Conservation (phyloP, 2,888 invertebrate genomes). For the Hylaea fasciaria region DNA sequence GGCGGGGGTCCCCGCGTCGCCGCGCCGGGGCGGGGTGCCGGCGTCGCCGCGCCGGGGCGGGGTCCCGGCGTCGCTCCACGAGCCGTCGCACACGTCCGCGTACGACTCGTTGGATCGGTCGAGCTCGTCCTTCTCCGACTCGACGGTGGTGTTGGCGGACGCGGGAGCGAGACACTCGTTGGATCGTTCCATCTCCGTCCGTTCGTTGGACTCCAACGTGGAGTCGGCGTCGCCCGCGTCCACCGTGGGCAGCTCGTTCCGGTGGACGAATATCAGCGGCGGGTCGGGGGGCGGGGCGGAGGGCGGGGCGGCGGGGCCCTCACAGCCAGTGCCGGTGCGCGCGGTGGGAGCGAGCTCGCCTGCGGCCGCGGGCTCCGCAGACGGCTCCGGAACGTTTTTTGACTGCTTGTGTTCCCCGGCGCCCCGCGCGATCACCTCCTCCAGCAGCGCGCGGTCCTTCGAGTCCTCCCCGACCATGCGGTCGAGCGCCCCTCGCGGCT, state of each 20-base stretch:
- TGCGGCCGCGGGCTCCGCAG: constrained; percentile 86
- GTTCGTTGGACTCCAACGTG: constrained; percentile 49
- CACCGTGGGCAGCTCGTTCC: constrained; percentile 24
- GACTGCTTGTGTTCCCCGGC: constrained; percentile 63
- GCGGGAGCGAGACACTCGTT: constrained; percentile 78
- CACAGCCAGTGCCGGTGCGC: constrained; percentile 77
- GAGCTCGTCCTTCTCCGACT: constrained; percentile 70
- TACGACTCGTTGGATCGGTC: constrained; percentile 81
- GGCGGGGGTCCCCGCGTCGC: constrained; percentile 48
- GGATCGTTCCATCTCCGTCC: constrained; percentile 60
- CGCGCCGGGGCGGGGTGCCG: constrained; percentile 50
- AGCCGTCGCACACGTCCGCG: constrained; percentile 73
- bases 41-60: constrained; percentile 49
- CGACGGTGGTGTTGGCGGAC: constrained; percentile 67
- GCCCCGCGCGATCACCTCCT: constrained; percentile 88
- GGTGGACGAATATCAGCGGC: constrained; percentile 1
- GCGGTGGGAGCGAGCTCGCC: constrained; percentile 72
- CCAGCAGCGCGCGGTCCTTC: constrained; percentile 73
- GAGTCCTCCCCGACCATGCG: constrained; percentile 63
- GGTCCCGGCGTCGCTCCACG: constrained; percentile 65
- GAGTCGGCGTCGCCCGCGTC: constrained; percentile 52
- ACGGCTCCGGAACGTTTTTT: constrained; percentile 92
- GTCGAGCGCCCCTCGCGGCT: constrained; percentile 52
- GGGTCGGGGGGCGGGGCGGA: background rate
- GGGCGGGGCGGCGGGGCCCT: constrained; percentile 33